Base-by-base conservation (phyloP, 2,797 vertebrate species). In the Oreonectes daqikongensis region DNA sequence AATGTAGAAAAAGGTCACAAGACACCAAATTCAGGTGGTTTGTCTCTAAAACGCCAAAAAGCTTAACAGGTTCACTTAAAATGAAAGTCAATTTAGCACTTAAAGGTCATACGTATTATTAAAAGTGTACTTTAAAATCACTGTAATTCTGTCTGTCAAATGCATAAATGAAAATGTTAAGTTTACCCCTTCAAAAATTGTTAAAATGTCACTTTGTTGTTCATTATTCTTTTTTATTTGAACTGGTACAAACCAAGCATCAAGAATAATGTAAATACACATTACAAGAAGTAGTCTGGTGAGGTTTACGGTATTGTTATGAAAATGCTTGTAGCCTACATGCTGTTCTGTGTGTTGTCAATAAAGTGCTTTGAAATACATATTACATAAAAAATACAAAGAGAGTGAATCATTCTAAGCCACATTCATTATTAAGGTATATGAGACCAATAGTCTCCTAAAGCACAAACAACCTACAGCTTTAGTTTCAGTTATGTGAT, bases 251-350 rank as follows among this genome's bases (percentile, higher is more conserved):
- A 38, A 63, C 2, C 0, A 38, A 52, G 20, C 28, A 38, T 20
- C 5, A 18, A 6, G 11, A 11, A 35, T 14, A 24, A 18, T 20
- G 30, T 61, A 12, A 48, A 42, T 48, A 64, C 20, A 50, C 22
- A n/a, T 14, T 2, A 65, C 35, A 26, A 28, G n/a, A n/a, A 46
- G 17, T 26, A 26, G 4, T 72, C 14, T 61, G 9, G 14, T 61
- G 44, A 14, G 32, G 7, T 9, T 60, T 3, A 60, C 30, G 18
- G 32, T 75, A 20, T 22, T 66, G 24, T 7, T 60, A 4, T 59
- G 10, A 59, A 68, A 67, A 55, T 57, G 61, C 6, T 22, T 75
- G 52, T 59, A n/a, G n/a, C n/a, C n/a, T n/a, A n/a, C 35, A 7
- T 57, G n/a, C 28, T 26, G 10, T 24, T 68, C 4, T 75, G 7